Base-by-base conservation (phyloP, 1,140 invertebrate species). In the Patella vulgata region DNA sequence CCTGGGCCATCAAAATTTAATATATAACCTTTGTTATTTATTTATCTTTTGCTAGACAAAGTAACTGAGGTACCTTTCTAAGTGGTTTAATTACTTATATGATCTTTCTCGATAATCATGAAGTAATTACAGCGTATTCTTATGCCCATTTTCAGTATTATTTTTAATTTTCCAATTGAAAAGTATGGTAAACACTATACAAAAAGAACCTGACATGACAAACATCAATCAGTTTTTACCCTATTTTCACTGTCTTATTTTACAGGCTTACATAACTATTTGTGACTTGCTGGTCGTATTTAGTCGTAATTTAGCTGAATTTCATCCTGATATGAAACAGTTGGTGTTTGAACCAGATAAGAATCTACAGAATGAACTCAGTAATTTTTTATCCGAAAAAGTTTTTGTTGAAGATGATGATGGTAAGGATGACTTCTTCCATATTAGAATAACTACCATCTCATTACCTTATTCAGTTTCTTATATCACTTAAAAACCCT, bases 281-380 rank as follows among this genome's bases (percentile, higher is more conserved):
- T 99, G 96, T 84, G 97, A 99, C 86, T 85, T 96, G 62, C 85
- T 99, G 30, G 91, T 99, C n/a, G 88, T 97, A 53, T 99, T 98
- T 86, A 96, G 94, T 70, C 91, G 92, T 80, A 92, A 97, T 75
- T 80, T 97, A 53, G 87, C 87, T 25, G 85, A 85, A 31, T 88
- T 90, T 19, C 78, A 79, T 63, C 67, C 74, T 6, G 60, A 71
- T 50, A 54, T 86, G 60, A 88, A 89, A 52, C 88, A 89, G 57
- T 86, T 98, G 27, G 89, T 94, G 55, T 95, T 92, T 81, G 90
- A 93, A 80, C 90, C 95, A 6, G 93, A 95, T 73, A 85, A 88
- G 71, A 86, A 88, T 50, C 89, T 98, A 59, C 92, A 93, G 77
- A 86, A 89, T 31, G 89, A 96, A 75, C 87, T 99, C 42, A 94